Evolutionary conservation across 2,888 invertebrate genomes (phyloP).

Genomic region (Rhagium mordax): DNA sequence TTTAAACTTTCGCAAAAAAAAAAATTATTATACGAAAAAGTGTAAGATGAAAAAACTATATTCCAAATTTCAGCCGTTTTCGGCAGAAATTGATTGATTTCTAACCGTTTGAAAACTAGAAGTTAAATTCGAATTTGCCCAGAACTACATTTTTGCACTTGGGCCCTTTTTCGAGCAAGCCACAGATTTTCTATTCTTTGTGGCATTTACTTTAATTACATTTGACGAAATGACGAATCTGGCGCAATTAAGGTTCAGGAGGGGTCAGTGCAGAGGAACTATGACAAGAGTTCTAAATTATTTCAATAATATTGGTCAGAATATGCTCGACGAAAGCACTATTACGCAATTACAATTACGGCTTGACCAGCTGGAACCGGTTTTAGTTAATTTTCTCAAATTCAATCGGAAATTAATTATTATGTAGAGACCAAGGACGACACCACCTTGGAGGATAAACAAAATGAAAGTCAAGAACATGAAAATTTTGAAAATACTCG

Average conservation of each 20-base stretch:
- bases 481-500: neutral
- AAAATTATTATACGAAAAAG: no score
- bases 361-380: neutral
- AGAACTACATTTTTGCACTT: no score
- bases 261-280: neutral
- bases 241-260: neutral
- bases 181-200: neutral
- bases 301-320: neutral
- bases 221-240: neutral
- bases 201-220: neutral
- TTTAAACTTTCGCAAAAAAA: no score
- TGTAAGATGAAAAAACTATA: no score
- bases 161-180: no score
- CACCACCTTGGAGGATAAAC: neutral
- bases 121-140: no score
- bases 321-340: neutral
- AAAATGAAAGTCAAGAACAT: neutral
- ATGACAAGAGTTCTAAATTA: neutral
- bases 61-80: no score
- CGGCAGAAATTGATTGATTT: no score
- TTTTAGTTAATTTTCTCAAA: neutral
- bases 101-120: no score
- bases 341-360: conserved; percentile 5
- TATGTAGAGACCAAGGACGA: conserved; percentile 1
- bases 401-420: neutral